Evolutionary conservation across 2,113 vertebrate genomes (phyloP).

Genomic region (Syngnathoides biaculeatus): DNA sequence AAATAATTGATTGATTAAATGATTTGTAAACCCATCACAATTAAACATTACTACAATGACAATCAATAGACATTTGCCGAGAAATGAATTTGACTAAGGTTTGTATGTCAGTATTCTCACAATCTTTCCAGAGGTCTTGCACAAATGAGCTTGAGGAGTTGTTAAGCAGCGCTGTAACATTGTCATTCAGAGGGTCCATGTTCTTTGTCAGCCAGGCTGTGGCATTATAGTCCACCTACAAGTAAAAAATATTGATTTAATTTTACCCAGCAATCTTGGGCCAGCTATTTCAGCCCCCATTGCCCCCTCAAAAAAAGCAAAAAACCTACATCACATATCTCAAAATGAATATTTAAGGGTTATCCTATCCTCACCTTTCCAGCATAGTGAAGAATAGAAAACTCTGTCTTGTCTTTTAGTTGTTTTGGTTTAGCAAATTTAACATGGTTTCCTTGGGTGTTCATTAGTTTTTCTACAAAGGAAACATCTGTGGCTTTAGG

Average conservation of each 20-base stretch:
- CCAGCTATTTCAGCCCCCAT: neutral
- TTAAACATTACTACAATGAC: neutral
- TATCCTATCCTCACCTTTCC: constrained; percentile 76
- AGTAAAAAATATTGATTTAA: neutral
- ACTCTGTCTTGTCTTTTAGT: constrained; percentile 93
- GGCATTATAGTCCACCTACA: constrained; percentile 90
- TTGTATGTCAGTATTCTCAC: constrained; percentile 62
- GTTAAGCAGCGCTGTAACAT: constrained; percentile 84
- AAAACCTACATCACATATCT: neutral
- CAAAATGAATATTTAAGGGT: neutral
- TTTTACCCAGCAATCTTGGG: neutral
- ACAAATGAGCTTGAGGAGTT: constrained; percentile 89
- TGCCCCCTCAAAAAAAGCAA: neutral
- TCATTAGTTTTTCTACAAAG: constrained; percentile 90
- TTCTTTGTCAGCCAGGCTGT: constrained; percentile 93
- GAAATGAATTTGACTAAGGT: neutral
- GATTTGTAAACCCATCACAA: neutral
- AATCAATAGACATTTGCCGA: neutral
- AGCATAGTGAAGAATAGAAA: constrained; percentile 90
- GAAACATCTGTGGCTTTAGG: constrained; percentile 94
- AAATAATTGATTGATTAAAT: neutral
- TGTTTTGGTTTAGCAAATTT: constrained; percentile 95
- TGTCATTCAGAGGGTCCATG: constrained; percentile 97
- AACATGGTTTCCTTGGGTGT: constrained; percentile 85
- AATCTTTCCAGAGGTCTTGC: constrained; percentile 94